Evolutionary conservation across 2,113 vertebrate species (phyloP), one percentile per base, ranked within the genome.

Genomic region (Nematolebias whitei): DNA sequence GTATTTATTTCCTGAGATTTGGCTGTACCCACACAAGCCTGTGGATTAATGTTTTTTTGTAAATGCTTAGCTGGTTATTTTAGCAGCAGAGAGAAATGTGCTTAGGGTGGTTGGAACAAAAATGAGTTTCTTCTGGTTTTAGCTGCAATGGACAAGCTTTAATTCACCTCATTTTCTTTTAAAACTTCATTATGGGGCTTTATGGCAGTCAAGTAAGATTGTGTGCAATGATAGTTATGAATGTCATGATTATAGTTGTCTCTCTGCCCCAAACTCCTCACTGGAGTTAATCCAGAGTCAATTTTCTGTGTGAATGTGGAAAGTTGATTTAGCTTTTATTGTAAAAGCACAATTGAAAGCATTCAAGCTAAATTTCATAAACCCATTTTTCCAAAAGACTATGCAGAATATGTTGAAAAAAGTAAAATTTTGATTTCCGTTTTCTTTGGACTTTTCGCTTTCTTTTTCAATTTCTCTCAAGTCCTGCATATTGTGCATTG

Each of bases 31-130:
- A 81, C 74, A 76, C 61, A 77, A 78, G 85, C 84, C 73, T 55
- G 64, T 86, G 68, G 86, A 86, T 85, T 90, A 78, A 90, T 87
- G 88, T 85, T 85, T 85, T 85, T 76, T 72, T 75, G 74, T 81
- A 83, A 87, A 87, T 82, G 74, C 91, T 91, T 88, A 87, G 83
- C 85, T 86, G 66, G 75, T 84, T 89, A 84, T 89, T 91, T 85
- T 83, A 87, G 71, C 88, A 87, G 82, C 59, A 62, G 50, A 64
- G 68, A 85, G 43, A 85, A 83, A 85, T 86, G 51, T 78, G 83
- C 80, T 88, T 69, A 59, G 76, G 73, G 76, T 78, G 76, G 54
- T 76, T 74, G 56, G 43, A 66, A 77, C 53, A 71, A 85, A 78
- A 84, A 76, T 84, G 10, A 59, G 51, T 38, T 47, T 47, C n/a